Evolutionary conservation across 2,797 vertebrate species (phyloP).

Genomic region (Mareca penelope): DNA sequence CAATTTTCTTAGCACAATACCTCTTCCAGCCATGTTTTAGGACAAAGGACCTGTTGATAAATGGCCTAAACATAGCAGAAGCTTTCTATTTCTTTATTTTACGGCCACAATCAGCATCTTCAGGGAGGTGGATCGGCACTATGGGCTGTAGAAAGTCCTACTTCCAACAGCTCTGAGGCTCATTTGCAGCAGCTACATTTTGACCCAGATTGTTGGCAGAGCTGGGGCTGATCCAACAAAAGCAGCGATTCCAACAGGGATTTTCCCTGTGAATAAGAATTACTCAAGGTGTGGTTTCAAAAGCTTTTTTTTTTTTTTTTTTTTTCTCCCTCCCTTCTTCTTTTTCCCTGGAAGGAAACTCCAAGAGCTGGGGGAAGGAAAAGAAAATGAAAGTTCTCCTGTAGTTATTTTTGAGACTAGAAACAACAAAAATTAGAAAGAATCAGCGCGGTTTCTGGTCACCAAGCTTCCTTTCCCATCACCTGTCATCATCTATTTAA

Average conservation of each 20-base stretch:
- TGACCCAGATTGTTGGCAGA: accelerated
- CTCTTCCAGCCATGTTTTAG: accelerated
- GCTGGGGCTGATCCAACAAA: background rate
- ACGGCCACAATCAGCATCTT: accelerated
- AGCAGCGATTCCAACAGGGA: background rate
- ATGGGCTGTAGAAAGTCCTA: background rate
- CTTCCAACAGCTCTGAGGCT: background rate
- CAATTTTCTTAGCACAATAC: accelerated
- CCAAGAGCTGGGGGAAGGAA: background rate
- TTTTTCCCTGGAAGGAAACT: background rate
- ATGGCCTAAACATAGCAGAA: background rate
- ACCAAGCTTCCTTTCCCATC: background rate
- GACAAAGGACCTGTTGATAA: accelerated
- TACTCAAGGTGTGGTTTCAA: background rate
- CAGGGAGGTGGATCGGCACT: no score
- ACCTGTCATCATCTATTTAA: no score
- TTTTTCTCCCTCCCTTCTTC: no score
- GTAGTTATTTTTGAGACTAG: background rate
- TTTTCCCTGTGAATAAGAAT: background rate
- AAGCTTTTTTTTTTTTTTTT: no score
- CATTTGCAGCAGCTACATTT: accelerated
- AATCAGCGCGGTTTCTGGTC: accelerated
- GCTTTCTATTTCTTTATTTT: background rate
- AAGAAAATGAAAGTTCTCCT: background rate
- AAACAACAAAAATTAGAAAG: background rate